Percentiles rank a stretch among this genome's conserved stretches.
Evolutionary conservation across 2,113 vertebrate genomes (phyloP).

Genomic region (Pristiophorus japonicus): DNA sequence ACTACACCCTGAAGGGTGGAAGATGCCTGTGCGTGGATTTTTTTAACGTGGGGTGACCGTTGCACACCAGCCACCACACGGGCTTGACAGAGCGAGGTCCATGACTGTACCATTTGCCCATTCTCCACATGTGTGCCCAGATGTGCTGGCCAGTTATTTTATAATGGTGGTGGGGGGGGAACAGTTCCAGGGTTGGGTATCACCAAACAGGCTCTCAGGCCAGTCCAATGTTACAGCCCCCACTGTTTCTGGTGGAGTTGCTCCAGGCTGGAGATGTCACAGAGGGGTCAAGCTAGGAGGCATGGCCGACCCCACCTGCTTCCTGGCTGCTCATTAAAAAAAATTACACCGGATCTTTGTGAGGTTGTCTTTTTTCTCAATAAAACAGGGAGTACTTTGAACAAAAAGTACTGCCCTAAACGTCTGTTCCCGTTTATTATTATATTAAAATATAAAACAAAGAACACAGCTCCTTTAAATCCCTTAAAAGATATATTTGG

Average conservation of each 20-base stretch:
- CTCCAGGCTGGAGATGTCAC: background rate
- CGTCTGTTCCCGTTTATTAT: background rate
- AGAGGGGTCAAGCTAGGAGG: background rate
- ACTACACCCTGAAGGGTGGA: too few relatives aligned
- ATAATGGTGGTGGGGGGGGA: background rate
- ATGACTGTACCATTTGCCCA: background rate
- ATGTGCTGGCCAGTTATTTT: background rate
- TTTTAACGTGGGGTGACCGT: too few relatives aligned
- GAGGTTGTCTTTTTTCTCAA: background rate
- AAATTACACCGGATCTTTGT: background rate
- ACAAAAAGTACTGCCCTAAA: background rate
- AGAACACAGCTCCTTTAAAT: background rate
- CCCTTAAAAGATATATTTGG: background rate
- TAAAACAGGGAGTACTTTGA: background rate
- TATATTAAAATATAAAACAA: slow-evolving; percentile 24
- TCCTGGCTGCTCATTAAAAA: background rate
- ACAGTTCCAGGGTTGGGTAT: background rate
- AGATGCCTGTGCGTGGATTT: too few relatives aligned
- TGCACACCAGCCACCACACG: too few relatives aligned
- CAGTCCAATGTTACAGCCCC: background rate
- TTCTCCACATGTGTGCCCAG: background rate
- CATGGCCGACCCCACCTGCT: background rate
- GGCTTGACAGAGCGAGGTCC: too few relatives aligned
- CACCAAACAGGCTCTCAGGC: too few relatives aligned
- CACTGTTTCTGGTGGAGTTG: background rate